Base-by-base conservation (phyloP, 1,140 invertebrate genomes). In the Thalassaphorura encarpata region DNA sequence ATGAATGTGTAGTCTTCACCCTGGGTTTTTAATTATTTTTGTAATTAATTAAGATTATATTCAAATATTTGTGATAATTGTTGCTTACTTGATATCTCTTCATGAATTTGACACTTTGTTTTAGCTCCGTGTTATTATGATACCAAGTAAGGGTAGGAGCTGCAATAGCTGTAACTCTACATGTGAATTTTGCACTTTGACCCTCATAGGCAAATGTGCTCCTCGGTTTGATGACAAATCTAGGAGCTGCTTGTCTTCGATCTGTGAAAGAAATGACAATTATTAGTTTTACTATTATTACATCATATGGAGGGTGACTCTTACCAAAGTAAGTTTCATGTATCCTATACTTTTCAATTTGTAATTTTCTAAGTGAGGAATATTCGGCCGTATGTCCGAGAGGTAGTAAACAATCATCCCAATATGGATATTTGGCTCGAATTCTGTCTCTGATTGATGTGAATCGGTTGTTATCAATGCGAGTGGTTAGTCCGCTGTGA, bases 31-130 rank as follows among this genome's bases (percentile, higher is more conserved):
- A 23, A 43, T 43, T n/a, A 6, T 8, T 13, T n/a, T 8, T 6
- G 6, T 43, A 8, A 43, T 11, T 43, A 43, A n/a, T n/a, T n/a
- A n/a, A n/a, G n/a, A n/a, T n/a, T n/a, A n/a, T n/a, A n/a, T n/a
- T n/a, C n/a, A n/a, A n/a, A n/a, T n/a, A n/a, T n/a, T n/a, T n/a
- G n/a, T n/a, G n/a, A n/a, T n/a, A n/a, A n/a, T 36, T 36, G 33
- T 11, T 23, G 26, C 21, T 27, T 58, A 58, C 56, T 28, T 82
- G 77, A 69, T 98, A 99, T 62, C 94, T 82, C 75, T 98, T 98
- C 94, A 99, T 98, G 73, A 93, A 96, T 73, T 99, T 99, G 24
- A 97, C 92, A 63, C 92, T 96, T 73, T 99, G 96, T 51, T 86
- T 79, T n/a, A 99, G 75, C 67, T 97, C 93, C 62, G 82, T 78